phyloP scores from a whole-genome alignment of 1,140 invertebrate genomes.

The Apis laboriosa region DNA sequence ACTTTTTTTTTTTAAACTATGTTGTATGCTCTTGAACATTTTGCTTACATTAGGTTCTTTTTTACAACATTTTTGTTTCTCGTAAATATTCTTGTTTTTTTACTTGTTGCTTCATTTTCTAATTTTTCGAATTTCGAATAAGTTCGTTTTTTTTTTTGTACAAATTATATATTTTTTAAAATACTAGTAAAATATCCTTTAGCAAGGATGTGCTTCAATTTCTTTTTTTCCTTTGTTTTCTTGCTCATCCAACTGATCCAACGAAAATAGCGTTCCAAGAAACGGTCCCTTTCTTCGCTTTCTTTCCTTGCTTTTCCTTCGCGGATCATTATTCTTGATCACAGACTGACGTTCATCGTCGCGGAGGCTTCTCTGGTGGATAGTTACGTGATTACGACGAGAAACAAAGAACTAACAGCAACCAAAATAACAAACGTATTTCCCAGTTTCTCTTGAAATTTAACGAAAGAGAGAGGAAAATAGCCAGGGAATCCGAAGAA shows the following conservation, averaged over 20 bases:
- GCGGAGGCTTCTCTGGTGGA: conserved; percentile 3
- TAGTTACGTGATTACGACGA: not conserved
- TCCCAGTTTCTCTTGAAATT: not conserved
- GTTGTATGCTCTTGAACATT: not conserved
- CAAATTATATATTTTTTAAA: not conserved
- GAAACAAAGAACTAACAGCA: not conserved
- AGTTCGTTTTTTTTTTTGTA: not conserved
- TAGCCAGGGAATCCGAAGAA: too few species aligned
- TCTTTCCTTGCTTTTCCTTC: conserved; percentile 8
- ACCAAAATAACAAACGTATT: conserved; percentile 4
- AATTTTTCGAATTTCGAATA: not conserved
- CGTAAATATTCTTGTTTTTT: not conserved
- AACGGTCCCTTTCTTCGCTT: not conserved
- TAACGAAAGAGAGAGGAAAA: not conserved
- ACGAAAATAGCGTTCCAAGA: conserved; percentile 24
- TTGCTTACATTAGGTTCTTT: not conserved
- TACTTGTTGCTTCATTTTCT: too few species aligned
- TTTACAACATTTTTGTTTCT: not conserved
- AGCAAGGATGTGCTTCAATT: not conserved
- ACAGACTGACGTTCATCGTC: not conserved
- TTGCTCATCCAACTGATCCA: not conserved
- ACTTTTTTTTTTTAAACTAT: too few species aligned
- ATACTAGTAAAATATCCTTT: not conserved
- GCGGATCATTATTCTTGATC: not conserved
- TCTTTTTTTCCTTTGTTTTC: not conserved